Percentiles rank a stretch among this genome's conserved stretches.
Evolutionary conservation across 2,888 invertebrate species (phyloP).

Genomic region (Sphaerophoria taeniata): DNA sequence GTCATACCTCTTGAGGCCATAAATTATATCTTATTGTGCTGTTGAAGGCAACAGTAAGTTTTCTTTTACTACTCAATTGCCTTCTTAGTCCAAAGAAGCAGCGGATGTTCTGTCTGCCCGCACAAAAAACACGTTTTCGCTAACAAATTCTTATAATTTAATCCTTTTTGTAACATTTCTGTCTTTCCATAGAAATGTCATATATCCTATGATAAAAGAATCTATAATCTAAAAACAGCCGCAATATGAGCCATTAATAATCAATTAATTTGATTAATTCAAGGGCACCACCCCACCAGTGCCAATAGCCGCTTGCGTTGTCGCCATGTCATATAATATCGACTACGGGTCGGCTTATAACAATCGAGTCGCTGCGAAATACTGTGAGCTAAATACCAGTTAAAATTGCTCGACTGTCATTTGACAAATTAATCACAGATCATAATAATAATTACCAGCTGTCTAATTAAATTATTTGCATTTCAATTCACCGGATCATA

Average conservation of each 20-base stretch:
- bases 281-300: constrained; percentile 52
- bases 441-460: constrained; percentile 74
- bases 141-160: constrained; percentile 40
- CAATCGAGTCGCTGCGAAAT: neutral
- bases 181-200: constrained; percentile 17
- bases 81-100: no score
- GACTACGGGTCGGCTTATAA: constrained; percentile 7
- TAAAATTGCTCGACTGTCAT: constrained; percentile 68
- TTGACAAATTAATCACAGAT: constrained; percentile 74
- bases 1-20: no score
- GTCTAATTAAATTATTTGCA: constrained; percentile 75
- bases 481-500: constrained; percentile 70
- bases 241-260: constrained; percentile 55
- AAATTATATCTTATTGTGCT: no score
- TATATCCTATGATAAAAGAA: constrained; percentile 31
- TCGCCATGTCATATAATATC: neutral
- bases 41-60: no score
- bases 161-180: constrained; percentile 51
- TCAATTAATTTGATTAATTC: constrained; percentile 71
- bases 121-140: neutral
- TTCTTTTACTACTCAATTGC: no score
- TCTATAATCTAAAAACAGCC: constrained; percentile 50
- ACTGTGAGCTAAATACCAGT: constrained; percentile 73
- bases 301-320: neutral
- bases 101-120: constrained; percentile 45